phyloP scores from a whole-genome alignment of 2,113 vertebrate genomes.

The Dicerorhinus sumatrensis region DNA sequence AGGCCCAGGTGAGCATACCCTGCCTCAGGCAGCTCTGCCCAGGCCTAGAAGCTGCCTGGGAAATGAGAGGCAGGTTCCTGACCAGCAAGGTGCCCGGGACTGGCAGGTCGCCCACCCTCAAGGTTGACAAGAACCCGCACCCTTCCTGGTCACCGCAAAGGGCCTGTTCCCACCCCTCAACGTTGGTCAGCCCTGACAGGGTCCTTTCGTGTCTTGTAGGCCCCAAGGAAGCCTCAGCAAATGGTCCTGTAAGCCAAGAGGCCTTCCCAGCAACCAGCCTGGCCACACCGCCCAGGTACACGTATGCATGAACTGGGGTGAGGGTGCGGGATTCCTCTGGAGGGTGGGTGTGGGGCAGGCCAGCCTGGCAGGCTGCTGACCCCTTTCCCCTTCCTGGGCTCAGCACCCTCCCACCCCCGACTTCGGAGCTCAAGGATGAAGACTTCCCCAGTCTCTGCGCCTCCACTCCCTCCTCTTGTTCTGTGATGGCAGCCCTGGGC shows the following conservation, averaged over 20 bases:
- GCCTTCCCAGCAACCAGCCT: constrained; percentile 89
- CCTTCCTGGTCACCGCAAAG: not conserved
- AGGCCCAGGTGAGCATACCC: constrained; percentile 87
- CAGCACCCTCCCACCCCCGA: constrained; percentile 82
- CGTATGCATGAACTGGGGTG: not conserved
- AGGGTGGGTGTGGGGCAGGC: not conserved
- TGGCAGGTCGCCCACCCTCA: not conserved
- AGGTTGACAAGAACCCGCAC: accelerated
- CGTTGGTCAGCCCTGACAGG: not conserved
- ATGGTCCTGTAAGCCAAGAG: constrained; percentile 86
- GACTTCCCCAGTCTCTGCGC: constrained; percentile 94
- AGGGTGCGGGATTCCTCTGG: accelerated
- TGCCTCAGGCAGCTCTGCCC: not conserved
- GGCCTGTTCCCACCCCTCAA: not conserved
- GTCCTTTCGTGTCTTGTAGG: constrained; percentile 57
- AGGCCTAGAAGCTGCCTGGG: too few species aligned
- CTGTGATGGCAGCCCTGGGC: constrained; percentile 21
- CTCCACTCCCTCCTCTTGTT: constrained; percentile 82
- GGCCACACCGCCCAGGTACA: constrained; percentile 85
- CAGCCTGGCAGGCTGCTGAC: not conserved
- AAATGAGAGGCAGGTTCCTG: not conserved
- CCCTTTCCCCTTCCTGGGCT: not conserved
- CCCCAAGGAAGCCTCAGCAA: constrained; percentile 86
- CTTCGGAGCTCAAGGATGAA: constrained; percentile 93
- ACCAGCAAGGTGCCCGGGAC: accelerated